Evolutionary conservation across 2,888 invertebrate genomes (phyloP).

Genomic region (Actias luna): DNA sequence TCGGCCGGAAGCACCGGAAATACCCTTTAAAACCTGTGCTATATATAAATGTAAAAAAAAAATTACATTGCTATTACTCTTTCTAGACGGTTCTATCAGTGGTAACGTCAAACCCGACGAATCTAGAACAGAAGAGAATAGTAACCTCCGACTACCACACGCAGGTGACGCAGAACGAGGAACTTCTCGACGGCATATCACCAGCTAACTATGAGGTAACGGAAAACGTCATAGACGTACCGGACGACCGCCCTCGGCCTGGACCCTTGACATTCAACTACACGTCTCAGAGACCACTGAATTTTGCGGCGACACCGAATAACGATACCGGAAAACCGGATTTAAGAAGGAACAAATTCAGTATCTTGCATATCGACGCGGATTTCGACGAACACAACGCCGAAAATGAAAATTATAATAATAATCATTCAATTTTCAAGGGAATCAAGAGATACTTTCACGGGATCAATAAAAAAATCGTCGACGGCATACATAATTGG

Average conservation of each 20-base stretch:
- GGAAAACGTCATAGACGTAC: constrained; percentile 57
- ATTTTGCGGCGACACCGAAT: constrained; percentile 32
- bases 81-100: constrained; percentile 3
- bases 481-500: constrained; percentile 42
- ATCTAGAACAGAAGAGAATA: constrained; percentile 4
- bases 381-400: constrained; percentile 36
- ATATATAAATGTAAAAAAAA: not conserved
- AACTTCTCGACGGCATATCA: not conserved
- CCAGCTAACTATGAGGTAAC: constrained; percentile 52
- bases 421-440: constrained; percentile 31
- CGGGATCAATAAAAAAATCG: constrained; percentile 40
- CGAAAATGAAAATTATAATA: not conserved
- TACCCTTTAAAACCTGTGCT: no score
- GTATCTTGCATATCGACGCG: constrained; percentile 42
- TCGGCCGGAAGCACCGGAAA: no score
- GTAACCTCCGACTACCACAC: not conserved
- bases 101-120: constrained; percentile 14
- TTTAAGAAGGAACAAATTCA: constrained; percentile 29
- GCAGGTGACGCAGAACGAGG: not conserved
- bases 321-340: constrained; percentile 23
- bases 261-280: constrained; percentile 47
- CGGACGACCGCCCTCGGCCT: constrained; percentile 41
- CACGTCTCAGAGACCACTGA: constrained; percentile 39
- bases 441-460: constrained; percentile 43
- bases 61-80: not conserved